Evolutionary conservation across 1,140 invertebrate genomes (phyloP).

Genomic region (Acromyrmex heyeri): DNA sequence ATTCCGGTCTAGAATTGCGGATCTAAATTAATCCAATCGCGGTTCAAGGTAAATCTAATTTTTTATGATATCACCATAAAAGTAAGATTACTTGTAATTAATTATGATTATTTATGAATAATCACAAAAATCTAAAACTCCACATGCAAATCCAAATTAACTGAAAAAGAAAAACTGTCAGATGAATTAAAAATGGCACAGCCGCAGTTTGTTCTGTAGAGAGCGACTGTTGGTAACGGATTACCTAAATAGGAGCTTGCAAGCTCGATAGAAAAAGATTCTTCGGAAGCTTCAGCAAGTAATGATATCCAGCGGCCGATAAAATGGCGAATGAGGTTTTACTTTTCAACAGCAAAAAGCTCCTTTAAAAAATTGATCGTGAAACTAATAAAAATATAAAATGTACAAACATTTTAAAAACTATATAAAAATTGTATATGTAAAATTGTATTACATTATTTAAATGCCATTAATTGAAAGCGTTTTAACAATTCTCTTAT

Average conservation of each 20-base stretch:
- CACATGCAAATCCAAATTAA: no score
- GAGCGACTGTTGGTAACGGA: constrained; percentile 9
- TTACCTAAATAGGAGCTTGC: neutral
- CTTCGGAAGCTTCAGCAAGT: constrained; percentile 5
- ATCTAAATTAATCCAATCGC: no score
- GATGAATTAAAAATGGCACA: no score
- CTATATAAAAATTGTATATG: neutral
- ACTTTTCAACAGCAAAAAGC: constrained; percentile 12
- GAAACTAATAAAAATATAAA: neutral
- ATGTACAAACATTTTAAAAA: neutral
- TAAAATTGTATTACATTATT: neutral
- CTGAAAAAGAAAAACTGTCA: no score
- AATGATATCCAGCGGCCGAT: neutral
- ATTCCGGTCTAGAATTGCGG: no score
- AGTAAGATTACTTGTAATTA: no score
- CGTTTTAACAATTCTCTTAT: neutral
- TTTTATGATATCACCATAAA: no score
- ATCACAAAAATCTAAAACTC: no score
- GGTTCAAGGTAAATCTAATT: no score
- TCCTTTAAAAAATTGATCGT: neutral
- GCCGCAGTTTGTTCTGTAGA: neutral
- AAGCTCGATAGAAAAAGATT: constrained; percentile 5
- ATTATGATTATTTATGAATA: no score
- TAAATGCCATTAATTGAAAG: constrained; percentile 10
- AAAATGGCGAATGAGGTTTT: neutral